Evolutionary conservation across 2,888 invertebrate genomes (phyloP), one percentile per base, ranked within the genome.

Genomic region (Andricus curvator): DNA sequence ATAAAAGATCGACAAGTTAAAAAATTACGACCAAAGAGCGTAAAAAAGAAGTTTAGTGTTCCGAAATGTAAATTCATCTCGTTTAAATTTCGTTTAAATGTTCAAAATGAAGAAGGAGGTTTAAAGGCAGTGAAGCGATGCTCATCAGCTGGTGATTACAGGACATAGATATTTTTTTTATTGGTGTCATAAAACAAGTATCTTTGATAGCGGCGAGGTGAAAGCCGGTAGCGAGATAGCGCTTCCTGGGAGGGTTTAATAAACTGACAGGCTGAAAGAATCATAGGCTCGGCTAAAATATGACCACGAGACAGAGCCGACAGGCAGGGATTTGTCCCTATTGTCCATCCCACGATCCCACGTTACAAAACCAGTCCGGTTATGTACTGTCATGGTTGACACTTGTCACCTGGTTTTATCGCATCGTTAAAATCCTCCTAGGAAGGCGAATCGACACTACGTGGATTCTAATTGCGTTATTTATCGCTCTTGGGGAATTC

Each of bases 351-450:
- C 51, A 60, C 80, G n/a, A 80, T 81, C 74, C 64, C 25, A 62
- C 62, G 62, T 62, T 62, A 62, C 62, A 74, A 83, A 83, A 83
- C 85, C 81, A 81, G 80, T 85, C 82, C 79, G 78, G 66, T 79
- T 85, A 83, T 81, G 80, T 84, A 84, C 82, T 65, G 77, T 78
- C 60, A 79, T 67, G 13, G 83, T 84, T 91, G 91, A 91, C 91
- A 91, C 90, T 90, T 91, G 91, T 91, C 91, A 89, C 89, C 86
- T 80, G 89, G 88, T 91, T 92, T 92, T 90, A 91, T 91, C 90
- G 88, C 87, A 84, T 90, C 90, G 90, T 91, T 90, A 90, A 92
- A 89, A 83, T 62, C 78, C 60, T 66, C 67, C 74, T 56, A 74
- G 74, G 74, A 74, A 51, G n/a, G 51, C 48, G 17, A 29, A 74